Conservation (phyloP, 1,140 invertebrate species). For the Choristoneura fumiferana region DNA sequence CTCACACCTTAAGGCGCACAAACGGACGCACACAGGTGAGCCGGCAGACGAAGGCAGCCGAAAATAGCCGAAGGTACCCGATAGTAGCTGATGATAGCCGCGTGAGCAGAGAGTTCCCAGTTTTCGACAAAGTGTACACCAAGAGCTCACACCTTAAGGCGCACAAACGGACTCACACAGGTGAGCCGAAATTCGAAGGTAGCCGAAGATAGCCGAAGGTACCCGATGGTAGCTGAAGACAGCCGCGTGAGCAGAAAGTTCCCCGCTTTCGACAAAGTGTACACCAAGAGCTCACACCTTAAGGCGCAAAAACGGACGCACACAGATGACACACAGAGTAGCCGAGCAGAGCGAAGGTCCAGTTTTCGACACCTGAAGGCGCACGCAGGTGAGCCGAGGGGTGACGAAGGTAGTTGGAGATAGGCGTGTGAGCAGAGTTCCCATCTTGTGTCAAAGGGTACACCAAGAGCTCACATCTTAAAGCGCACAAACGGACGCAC, state of each 20-base stretch:
- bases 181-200: conserved; percentile 81
- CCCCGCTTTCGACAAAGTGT: conserved; percentile 97
- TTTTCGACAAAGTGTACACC: conserved; percentile 98
- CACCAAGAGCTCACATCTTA: conserved; percentile 98
- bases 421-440: conserved; percentile 88
- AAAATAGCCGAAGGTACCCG: too few relatives aligned
- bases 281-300: conserved; percentile 98
- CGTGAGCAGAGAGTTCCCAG: conserved; percentile 94
- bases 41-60: conserved; percentile 25
- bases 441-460: conserved; percentile 98
- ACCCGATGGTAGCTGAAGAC: too few relatives aligned
- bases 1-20: conserved; percentile 97
- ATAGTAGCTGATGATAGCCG: too few relatives aligned
- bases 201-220: too few relatives aligned
- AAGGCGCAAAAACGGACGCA: conserved; percentile 98
- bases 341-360: too few relatives aligned
- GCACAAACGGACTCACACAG: conserved; percentile 97
- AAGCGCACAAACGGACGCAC: conserved; percentile 97
- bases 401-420: too few relatives aligned
- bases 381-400: conserved; percentile 86
- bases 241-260: conserved; percentile 91
- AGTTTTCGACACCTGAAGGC: too few relatives aligned
- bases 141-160: conserved; percentile 99
- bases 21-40: conserved; percentile 97
- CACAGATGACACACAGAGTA: too few relatives aligned